Evolutionary conservation across 2,888 invertebrate species (phyloP), one percentile per base, ranked within the genome.

Genomic region (Eupithecia subumbrata): DNA sequence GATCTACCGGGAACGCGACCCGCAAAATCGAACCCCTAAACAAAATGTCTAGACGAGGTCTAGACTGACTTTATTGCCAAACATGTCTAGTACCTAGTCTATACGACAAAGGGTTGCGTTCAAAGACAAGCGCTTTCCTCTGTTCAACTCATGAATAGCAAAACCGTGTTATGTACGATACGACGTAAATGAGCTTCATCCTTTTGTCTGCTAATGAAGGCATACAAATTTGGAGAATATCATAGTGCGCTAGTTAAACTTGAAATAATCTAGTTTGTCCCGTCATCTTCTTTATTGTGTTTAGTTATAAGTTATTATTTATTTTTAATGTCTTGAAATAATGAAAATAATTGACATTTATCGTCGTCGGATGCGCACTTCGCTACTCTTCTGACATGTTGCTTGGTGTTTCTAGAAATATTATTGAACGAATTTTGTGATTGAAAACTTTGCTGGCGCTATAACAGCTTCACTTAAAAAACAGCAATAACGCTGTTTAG

Each of bases 31-130:
- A 78, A 73, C 79, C 78, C 76, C 75, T 81, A 80, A 81, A 82
- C 82, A 80, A 80, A 81, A 83, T 78, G 93, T 92, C 93, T 93
- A 93, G 93, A 92, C 93, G 76, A 12, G 79, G 93, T 92, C 93
- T 93, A 93, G 93, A 93, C 93, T 83, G 81, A 84, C 81, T 88
- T 85, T 85, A 88, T 88, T 88, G 83, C 85, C 80, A 84, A 80
- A 83, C 81, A 81, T 69, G 73, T 77, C 74, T 45, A 74, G 79
- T 84, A 83, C 77, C 80, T 69, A 70, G 30, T 25, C 7, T 43
- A 45, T 22, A 43, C 25, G 67, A 72, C 71, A 74, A 70, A 68
- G 64, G 43, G 60, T 63, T 18, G 66, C 11, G 37, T 67, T 67
- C 64, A 64, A 64, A 34, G 64, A 9, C 64, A 3, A 64, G 64